These are phyloP conservation scores for Embidobia sp. DNA, from an alignment of 2,888 invertebrate genomes.

Conservation along the genomic window DNA sequence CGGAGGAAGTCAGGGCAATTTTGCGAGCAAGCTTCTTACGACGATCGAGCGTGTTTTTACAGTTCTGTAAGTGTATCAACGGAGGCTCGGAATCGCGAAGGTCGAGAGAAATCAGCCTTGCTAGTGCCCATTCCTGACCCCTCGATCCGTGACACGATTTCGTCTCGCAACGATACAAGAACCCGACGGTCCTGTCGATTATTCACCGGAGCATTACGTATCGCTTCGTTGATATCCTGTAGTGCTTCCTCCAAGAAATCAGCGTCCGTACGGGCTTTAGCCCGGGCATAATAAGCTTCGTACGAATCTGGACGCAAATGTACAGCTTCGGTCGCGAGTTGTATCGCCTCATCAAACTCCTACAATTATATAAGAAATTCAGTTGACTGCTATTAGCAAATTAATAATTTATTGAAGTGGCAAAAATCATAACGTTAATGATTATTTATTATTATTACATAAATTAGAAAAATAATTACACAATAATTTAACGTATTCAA, in stretches of 20 bases:
- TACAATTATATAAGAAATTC: slow-evolving; percentile 78
- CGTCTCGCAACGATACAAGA: slow-evolving; percentile 88
- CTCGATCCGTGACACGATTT: slow-evolving; percentile 83
- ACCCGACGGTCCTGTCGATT: slow-evolving; percentile 89
- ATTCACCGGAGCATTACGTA: slow-evolving; percentile 86
- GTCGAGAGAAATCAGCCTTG: slow-evolving; percentile 69
- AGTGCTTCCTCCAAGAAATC: slow-evolving; percentile 89
- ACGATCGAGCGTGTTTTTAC: slow-evolving; percentile 59
- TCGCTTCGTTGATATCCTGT: slow-evolving; percentile 91
- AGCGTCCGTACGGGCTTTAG: slow-evolving; percentile 91
- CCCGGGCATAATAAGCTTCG: slow-evolving; percentile 95
- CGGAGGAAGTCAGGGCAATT: too few relatives aligned
- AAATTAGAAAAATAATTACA: too few relatives aligned
- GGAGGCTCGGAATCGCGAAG: slow-evolving; percentile 75
- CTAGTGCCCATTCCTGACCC: slow-evolving; percentile 75
- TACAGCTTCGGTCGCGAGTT: slow-evolving; percentile 93
- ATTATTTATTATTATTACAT: too few relatives aligned
- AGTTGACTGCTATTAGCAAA: too few relatives aligned
- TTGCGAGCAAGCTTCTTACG: slow-evolving; percentile 42
- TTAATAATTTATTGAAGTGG: too few relatives aligned
- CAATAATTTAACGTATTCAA: too few relatives aligned
- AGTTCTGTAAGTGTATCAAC: slow-evolving; percentile 79
- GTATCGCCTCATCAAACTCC: slow-evolving; percentile 93
- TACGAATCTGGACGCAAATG: slow-evolving; percentile 92
- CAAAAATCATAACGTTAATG: too few relatives aligned